Conservation (phyloP, 2,113 vertebrate genomes). For the Centropus unirufus region DNA sequence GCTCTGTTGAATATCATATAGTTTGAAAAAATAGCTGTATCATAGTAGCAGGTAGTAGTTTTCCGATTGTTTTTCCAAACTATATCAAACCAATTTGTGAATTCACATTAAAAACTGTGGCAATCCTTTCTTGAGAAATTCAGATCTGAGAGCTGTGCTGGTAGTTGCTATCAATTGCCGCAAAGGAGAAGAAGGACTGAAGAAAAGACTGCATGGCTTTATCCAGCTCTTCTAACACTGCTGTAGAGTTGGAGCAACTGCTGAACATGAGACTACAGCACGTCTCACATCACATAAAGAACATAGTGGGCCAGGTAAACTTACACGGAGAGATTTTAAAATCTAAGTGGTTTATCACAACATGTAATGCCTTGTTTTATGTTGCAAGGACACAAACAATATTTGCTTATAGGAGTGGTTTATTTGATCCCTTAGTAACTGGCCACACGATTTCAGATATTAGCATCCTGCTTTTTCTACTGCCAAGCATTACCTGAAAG, state of each 20-base stretch:
- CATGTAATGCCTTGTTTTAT: background rate
- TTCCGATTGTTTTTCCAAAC: background rate
- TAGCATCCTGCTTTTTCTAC: background rate
- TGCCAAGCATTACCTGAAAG: background rate
- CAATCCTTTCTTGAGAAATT: background rate
- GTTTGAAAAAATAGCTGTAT: background rate
- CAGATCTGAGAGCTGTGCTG: fast-evolving
- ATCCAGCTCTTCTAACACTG: background rate
- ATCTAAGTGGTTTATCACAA: background rate
- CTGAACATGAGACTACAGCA: background rate
- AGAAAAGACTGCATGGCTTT: background rate
- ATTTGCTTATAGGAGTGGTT: background rate
- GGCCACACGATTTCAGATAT: background rate
- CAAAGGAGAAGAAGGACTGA: background rate
- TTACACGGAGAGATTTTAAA: background rate
- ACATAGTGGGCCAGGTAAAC: background rate
- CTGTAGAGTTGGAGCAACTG: background rate
- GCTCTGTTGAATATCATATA: background rate
- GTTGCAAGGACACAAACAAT: background rate
- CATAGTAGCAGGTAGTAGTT: background rate
- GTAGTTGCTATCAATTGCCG: background rate
- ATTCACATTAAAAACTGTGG: background rate
- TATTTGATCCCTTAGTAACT: background rate
- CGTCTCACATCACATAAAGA: background rate
- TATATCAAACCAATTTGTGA: background rate